phyloP scores from a whole-genome alignment of 2,888 invertebrate species.

The Bombylius discolor region DNA sequence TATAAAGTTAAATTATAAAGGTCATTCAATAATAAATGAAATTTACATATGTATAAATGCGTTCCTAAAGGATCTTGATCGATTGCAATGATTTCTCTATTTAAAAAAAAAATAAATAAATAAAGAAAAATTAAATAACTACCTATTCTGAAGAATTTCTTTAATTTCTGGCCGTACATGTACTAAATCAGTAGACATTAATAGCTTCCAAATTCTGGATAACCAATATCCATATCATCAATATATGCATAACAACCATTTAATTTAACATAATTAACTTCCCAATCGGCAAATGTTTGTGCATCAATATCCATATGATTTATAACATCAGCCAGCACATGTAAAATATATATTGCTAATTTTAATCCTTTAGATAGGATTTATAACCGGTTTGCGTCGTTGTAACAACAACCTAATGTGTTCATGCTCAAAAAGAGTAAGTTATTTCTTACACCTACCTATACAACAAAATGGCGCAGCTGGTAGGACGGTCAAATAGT shows the following conservation, averaged over 20 bases:
- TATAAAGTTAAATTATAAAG: no score
- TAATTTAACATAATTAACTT: constrained; percentile 64
- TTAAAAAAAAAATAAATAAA: background rate
- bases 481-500: no score
- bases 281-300: constrained; percentile 63
- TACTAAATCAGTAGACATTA: constrained; percentile 59
- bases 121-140: no score
- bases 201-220: constrained; percentile 56
- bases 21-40: background rate
- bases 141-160: constrained; percentile 48
- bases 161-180: constrained; percentile 44
- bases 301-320: constrained; percentile 54
- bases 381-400: no score
- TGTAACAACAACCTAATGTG: no score
- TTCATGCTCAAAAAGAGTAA: no score
- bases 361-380: constrained; percentile 53
- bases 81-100: constrained; percentile 42
- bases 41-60: background rate
- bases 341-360: constrained; percentile 64
- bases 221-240: constrained; percentile 47
- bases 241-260: constrained; percentile 63
- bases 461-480: no score
- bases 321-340: constrained; percentile 61
- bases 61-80: constrained; percentile 54
- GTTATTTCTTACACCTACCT: no score